Conservation (phyloP, 2,888 invertebrate genomes). For the Molanna angustata region DNA sequence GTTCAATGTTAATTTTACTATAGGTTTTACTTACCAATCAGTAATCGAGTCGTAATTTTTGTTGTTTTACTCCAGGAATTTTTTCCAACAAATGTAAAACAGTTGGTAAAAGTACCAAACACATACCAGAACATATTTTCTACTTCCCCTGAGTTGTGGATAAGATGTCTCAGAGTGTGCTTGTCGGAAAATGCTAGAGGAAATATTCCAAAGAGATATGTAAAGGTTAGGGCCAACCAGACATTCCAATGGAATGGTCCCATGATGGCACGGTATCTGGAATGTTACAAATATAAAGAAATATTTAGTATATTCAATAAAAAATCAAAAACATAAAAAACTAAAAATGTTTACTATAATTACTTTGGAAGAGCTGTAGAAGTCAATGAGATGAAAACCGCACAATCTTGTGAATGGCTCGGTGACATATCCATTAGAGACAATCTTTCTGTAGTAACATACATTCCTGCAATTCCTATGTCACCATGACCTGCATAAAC, state of each 20-base stretch:
- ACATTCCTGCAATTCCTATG: constrained; percentile 71
- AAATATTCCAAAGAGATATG: constrained; percentile 71
- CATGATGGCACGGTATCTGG: constrained; percentile 76
- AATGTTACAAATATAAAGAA: constrained; percentile 16
- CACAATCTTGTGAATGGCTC: constrained; percentile 72
- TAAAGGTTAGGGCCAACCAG: constrained; percentile 69
- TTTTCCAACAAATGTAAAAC: constrained; percentile 67
- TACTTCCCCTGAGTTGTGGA: constrained; percentile 67
- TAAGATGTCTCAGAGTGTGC: constrained; percentile 61
- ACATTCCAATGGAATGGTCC: constrained; percentile 82
- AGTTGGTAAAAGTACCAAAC: constrained; percentile 81
- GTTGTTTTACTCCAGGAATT: constrained; percentile 69
- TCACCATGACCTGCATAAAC: constrained; percentile 57
- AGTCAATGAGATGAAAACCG: constrained; percentile 70
- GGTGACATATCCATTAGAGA: constrained; percentile 59
- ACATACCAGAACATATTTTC: constrained; percentile 88
- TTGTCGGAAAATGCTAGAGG: constrained; percentile 74
- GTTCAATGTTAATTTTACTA: no score
- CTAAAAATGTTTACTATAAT: neutral
- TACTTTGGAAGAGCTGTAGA: constrained; percentile 68
- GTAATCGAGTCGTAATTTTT: constrained; percentile 66
- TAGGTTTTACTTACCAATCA: constrained; percentile 67
- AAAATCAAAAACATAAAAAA: neutral
- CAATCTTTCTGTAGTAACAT: constrained; percentile 57
- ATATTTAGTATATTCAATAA: neutral